Evolutionary conservation across 2,888 invertebrate species (phyloP).

Genomic region (Pyrrhia umbra): DNA sequence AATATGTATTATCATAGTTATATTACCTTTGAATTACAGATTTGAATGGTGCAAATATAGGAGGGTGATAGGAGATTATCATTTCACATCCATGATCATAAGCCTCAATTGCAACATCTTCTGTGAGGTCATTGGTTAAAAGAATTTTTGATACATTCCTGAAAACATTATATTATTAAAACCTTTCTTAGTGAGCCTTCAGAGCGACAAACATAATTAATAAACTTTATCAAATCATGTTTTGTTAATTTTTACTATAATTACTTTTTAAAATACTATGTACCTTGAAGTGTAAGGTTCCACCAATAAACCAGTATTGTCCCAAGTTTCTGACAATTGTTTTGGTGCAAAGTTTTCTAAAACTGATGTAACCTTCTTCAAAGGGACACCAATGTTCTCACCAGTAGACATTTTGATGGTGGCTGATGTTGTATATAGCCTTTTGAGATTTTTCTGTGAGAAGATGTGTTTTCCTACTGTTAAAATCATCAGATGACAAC

Average conservation of each 20-base stretch:
- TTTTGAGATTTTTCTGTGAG: slow-evolving; percentile 62
- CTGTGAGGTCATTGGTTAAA: slow-evolving; percentile 98
- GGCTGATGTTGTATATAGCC: slow-evolving; percentile 64
- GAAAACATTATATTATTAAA: slow-evolving; percentile 68
- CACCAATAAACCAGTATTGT: slow-evolving; percentile 97
- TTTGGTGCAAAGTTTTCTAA: slow-evolving; percentile 93
- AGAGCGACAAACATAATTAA: too few relatives aligned
- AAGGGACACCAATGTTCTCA: slow-evolving; percentile 80
- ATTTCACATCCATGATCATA: slow-evolving; percentile 92
- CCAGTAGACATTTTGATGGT: slow-evolving; percentile 75
- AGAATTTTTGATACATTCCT: slow-evolving; percentile 92
- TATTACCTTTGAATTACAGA: slow-evolving; percentile 93
- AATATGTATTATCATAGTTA: neutral
- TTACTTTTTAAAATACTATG: neutral
- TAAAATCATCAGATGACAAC: slow-evolving; percentile 78
- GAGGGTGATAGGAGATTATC: slow-evolving; percentile 98
- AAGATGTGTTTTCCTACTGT: slow-evolving; percentile 71
- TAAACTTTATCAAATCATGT: too few relatives aligned
- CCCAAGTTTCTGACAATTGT: slow-evolving; percentile 95
- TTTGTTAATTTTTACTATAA: too few relatives aligned
- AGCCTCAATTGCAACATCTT: slow-evolving; percentile 96
- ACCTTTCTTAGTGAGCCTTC: too few relatives aligned
- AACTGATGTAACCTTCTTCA: slow-evolving; percentile 88
- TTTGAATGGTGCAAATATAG: slow-evolving; percentile 96
- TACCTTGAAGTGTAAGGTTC: slow-evolving; percentile 93